These are phyloP conservation scores for Dasysyrphus albostriatus DNA, from an alignment of 2,888 invertebrate genomes.

Conservation along the genomic window DNA sequence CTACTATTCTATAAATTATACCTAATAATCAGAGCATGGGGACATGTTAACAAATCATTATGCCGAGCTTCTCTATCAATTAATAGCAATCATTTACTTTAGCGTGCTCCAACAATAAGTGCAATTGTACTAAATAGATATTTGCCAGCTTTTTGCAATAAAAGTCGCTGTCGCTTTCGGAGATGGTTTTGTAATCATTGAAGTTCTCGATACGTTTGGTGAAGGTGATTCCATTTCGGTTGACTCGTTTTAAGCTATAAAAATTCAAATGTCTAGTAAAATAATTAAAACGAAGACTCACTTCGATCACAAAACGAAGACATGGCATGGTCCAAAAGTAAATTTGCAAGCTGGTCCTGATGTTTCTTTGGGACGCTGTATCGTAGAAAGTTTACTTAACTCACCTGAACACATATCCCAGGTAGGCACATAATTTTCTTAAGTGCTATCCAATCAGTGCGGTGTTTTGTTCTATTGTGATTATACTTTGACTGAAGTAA, in stretches of 20 bases:
- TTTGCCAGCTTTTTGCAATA: background rate
- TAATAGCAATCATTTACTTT: constrained; percentile 5
- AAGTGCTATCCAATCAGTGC: constrained; percentile 1
- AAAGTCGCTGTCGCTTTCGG: background rate
- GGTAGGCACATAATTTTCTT: constrained; percentile 10
- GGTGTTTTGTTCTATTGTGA: background rate
- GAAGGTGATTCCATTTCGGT: background rate
- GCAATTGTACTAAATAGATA: background rate
- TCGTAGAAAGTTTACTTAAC: constrained; percentile 30
- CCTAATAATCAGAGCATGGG: background rate
- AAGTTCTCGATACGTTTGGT: background rate
- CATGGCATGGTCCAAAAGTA: constrained; percentile 34
- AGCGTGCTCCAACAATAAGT: constrained; percentile 14
- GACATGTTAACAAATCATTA: background rate
- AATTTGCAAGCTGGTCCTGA: background rate
- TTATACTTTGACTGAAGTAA: background rate
- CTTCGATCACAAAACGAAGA: constrained; percentile 28
- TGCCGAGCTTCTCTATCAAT: background rate
- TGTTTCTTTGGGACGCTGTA: constrained; percentile 29
- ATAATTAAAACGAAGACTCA: background rate
- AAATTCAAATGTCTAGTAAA: constrained; percentile 16
- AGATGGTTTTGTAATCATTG: background rate
- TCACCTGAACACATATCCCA: constrained; percentile 43
- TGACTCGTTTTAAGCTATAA: background rate
- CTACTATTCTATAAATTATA: background rate